A percentile compares a stretch with the other conserved stretches of the same genome.
Conservation (phyloP, 2,797 vertebrate genomes). For the Denticeps clupeoides region DNA sequence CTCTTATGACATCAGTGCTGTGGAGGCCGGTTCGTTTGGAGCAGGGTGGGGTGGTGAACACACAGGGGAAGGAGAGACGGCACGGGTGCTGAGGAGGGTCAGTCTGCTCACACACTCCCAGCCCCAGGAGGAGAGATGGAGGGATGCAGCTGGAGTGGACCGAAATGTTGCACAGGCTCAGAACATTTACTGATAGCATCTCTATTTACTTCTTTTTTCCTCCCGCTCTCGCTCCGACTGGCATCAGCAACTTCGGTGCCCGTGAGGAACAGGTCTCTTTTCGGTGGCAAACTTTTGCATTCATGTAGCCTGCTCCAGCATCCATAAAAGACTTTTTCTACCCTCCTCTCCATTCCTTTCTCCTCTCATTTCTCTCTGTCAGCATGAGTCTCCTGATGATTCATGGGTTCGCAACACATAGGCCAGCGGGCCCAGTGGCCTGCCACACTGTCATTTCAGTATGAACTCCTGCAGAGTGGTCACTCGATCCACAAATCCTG, state of each 20-base stretch:
- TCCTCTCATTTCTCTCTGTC: slow-evolving; percentile 27
- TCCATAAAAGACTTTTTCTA: no score
- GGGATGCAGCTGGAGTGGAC: background rate
- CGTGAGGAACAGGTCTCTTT: no score
- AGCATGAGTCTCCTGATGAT: slow-evolving; percentile 19
- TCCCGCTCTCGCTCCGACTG: background rate
- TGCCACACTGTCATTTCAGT: no score
- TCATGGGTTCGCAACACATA: slow-evolving; percentile 28
- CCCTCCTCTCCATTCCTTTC: no score
- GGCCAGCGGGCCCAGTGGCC: slow-evolving; percentile 13
- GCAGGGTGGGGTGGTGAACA: slow-evolving; percentile 12
- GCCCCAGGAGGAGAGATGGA: slow-evolving; percentile 8
- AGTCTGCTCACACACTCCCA: no score
- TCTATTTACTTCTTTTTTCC: slow-evolving; percentile 8
- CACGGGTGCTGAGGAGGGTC: no score
- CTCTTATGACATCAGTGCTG: slow-evolving; percentile 28
- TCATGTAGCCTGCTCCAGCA: no score
- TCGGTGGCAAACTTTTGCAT: no score
- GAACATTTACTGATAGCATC: slow-evolving; percentile 18
- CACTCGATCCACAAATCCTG: no score
- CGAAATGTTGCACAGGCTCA: background rate
- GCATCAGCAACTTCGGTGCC: no score
- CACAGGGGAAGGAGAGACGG: slow-evolving; percentile 22
- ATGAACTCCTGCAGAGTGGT: no score
- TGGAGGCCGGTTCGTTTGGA: slow-evolving; percentile 25